Base-by-base conservation (phyloP, 2,113 vertebrate genomes). In the Rhinogobius similis region DNA sequence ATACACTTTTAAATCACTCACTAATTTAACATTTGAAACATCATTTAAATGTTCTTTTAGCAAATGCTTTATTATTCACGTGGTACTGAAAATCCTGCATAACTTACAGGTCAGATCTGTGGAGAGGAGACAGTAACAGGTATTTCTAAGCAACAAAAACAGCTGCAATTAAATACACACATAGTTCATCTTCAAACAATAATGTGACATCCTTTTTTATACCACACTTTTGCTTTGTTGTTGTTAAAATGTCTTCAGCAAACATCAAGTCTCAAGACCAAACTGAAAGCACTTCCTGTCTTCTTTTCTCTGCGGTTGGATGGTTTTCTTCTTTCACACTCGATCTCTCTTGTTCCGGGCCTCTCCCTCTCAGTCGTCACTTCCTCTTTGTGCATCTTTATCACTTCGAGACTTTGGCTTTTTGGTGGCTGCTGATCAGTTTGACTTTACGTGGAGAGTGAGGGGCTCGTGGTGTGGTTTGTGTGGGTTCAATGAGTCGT, bases 281-380 rank as follows among this genome's bases (percentile, higher is more conserved):
- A 20, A 9, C 2, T 27, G 58, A 20, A 61, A 61, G 29, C 2
- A 81, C 85, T 82, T 92, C 87, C 78, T 68, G 18, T 32, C 16
- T 20, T 32, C 16, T 20, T 27, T 20, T 38, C 29, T 5, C 14
- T 32, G 5, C 8, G 26, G n/a, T n/a, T n/a, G n/a, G n/a, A 24
- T 11, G 50, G 9, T 10, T 13, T 6, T 56, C 12, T 27, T 14
- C 13, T 26, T 12, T 18, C 23, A 29, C 14, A 9, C 9, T 18
- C 13, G n/a, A 1, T 12, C 9, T 52, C 50, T n/a, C 29, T 12
- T 10, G 10, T 1, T 1, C 5, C 59, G 18, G 3, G 10, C n/a
- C 70, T 50, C 27, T 1, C 73, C 87, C 76, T 84, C 82, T 62
- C 29, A 75, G 63, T 77, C 82, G 68, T 90, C 89, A 75, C 43